A percentile compares a stretch with the other conserved stretches of the same genome.
Evolutionary conservation across 2,113 vertebrate species (phyloP).

Genomic region (Rana temporaria): DNA sequence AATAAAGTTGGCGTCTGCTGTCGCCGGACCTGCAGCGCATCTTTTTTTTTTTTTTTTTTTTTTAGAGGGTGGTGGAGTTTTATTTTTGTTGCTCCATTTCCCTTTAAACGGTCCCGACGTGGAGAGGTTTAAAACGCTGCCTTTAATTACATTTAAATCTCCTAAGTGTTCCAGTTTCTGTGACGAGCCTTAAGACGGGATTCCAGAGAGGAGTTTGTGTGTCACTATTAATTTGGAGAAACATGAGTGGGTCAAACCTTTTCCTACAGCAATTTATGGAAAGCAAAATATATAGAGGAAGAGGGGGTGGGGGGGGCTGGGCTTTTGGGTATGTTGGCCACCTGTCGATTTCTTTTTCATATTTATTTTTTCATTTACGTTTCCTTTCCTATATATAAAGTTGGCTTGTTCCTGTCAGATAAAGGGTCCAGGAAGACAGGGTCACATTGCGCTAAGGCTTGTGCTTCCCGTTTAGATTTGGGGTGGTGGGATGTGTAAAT

Average conservation of each 20-base stretch:
- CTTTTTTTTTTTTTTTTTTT: slow-evolving; percentile 9
- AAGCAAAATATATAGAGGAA: slow-evolving; percentile 53
- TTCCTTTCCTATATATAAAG: slow-evolving; percentile 30
- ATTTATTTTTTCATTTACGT: slow-evolving; percentile 2
- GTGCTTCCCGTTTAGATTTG: neutral
- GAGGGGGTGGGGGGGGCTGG: neutral
- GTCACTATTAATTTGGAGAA: slow-evolving; percentile 53
- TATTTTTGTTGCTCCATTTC: neutral
- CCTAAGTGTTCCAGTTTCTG: slow-evolving; percentile 49
- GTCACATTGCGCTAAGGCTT: neutral
- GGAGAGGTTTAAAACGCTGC: slow-evolving; percentile 50
- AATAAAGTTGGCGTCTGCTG: slow-evolving; percentile 7
- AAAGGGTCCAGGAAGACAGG: neutral
- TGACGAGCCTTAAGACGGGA: slow-evolving; percentile 37
- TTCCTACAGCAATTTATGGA: slow-evolving; percentile 55
- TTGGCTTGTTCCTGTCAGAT: slow-evolving; percentile 2
- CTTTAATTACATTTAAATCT: slow-evolving; percentile 56
- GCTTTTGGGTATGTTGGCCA: slow-evolving; percentile 34
- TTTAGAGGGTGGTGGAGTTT: no score
- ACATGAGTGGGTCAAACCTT: slow-evolving; percentile 53
- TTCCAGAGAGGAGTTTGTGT: slow-evolving; percentile 53
- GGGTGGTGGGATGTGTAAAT: neutral
- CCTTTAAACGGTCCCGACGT: slow-evolving; percentile 51
- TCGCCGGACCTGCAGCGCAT: neutral
- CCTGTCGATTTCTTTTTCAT: slow-evolving; percentile 20